Base-by-base conservation (phyloP, 2,113 vertebrate species). In the Zosterops japonicus region DNA sequence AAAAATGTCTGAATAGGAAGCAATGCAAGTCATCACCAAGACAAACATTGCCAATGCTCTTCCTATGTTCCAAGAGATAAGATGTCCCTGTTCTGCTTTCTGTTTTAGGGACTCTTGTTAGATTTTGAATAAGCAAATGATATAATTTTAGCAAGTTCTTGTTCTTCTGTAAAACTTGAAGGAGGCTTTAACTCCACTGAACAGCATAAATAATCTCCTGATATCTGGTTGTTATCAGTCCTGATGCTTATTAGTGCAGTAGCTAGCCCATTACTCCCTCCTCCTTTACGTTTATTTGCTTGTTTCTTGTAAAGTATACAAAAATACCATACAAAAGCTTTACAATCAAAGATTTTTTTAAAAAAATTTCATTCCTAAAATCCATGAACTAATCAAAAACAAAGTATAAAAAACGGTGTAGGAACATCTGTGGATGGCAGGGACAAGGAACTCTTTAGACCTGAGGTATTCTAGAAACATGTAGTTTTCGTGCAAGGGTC, bases 11-110 rank as follows among this genome's bases (percentile, higher is more conserved):
- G 56, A 72, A 75, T 46, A 83, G 21, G 57, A 96, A 89, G 65
- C 27, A 93, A 28, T 84, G 49, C 42, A 94, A 94, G 87, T 92
- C 70, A 86, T 85, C 59, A 83, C 53, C 65, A 94, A 83, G 41
- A 64, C 29, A 89, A 92, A 89, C 49, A 56, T 31, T 94, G 42
- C 64, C 42, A 90, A 56, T 24, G 14, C 3, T 65, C 19, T n/a
- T 88, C 83, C n/a, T n/a, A 14, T 92, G 31, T 84, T 92, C 60
- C 16, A 70, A 89, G 42, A 61, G 31, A 78, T 75, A 91, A 72
- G 42, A 69, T 56, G 8, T 31, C 12, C 1, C 18, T 36, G 29
- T 64, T 49, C 56, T 23, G 6, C 46, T 82, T 94, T 50, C 74
- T 85, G 44, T 89, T 95, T 89, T 72, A 72, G 23, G 14, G n/a